phyloP scores from a whole-genome alignment of 2,888 invertebrate genomes.

The Dasypogon diadema region DNA sequence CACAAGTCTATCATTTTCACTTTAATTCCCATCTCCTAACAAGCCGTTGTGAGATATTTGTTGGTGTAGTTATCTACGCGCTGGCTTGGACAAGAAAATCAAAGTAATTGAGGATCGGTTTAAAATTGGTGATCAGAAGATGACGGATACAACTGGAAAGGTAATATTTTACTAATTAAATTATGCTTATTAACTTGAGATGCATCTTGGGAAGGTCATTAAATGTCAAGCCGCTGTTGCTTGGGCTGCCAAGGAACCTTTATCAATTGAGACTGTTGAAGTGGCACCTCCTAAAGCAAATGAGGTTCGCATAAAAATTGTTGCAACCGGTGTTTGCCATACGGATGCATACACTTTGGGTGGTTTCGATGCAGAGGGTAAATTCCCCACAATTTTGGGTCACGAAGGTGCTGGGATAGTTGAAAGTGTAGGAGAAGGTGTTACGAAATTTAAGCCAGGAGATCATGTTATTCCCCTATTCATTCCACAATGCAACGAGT shows the following conservation, averaged over 20 bases:
- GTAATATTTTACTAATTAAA: conserved; percentile 8
- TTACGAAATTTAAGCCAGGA: conserved; percentile 86
- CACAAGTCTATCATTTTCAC: too few species aligned
- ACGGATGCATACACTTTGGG: conserved; percentile 92
- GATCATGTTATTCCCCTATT: conserved; percentile 98
- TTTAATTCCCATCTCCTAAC: too few species aligned
- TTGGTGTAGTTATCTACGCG: too few species aligned
- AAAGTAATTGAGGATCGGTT: too few species aligned
- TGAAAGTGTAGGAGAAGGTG: conserved; percentile 95
- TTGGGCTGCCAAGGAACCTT: conserved; percentile 92
- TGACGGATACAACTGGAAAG: conserved; percentile 17
- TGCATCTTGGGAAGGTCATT: conserved; percentile 75
- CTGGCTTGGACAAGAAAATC: too few species aligned
- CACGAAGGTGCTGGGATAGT: conserved; percentile 98
- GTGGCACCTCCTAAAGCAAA: conserved; percentile 94
- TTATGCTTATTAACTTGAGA: background rate
- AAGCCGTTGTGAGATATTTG: too few species aligned
- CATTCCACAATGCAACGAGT: conserved; percentile 95
- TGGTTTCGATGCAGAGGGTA: conserved; percentile 91
- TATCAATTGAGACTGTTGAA: conserved; percentile 90
- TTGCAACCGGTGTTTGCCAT: conserved; percentile 88
- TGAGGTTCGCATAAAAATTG: conserved; percentile 88
- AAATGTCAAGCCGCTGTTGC: conserved; percentile 96
- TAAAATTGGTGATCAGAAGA: too few species aligned
- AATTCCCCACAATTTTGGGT: conserved; percentile 92